Base-by-base conservation (phyloP, 2,797 vertebrate genomes). In the Scomberomorus guttatus region DNA sequence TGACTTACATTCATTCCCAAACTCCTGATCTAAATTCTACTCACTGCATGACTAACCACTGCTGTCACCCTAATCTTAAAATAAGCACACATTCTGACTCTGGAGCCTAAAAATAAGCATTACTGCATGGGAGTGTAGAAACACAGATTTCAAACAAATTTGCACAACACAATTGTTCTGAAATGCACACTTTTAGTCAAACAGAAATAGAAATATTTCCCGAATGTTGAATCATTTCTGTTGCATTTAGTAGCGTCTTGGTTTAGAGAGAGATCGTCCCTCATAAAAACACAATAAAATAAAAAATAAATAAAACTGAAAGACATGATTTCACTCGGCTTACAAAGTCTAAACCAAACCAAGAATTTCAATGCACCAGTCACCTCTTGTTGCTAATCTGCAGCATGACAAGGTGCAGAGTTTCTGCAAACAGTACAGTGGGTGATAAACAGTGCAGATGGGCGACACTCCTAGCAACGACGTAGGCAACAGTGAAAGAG, bases 381-480 rank as follows among this genome's bases (percentile, higher is more conserved):
- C 70, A 42, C 29, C 15, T 34, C 50, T 14, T 56, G 58, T 65
- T 62, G 51, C 69, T 29, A 70, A 57, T 51, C 22, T 68, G 52
- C 58, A 24, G 54, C 61, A 55, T 78, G 80, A 58, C n/a, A 62
- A 44, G 67, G 74, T 76, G 81, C 32, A 2, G 46, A 80, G 68
- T 69, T 57, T 68, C 61, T 52, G 72, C 64, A 64, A 84, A 86
- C 77, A 50, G 77, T 32, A 74, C 51, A 72, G 84, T 66, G 83
- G 69, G 71, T 55, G 72, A 70, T 57, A 48, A 87, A 81, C 72
- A 51, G 76, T 82, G 75, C 86, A 72, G 85, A 89, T 65, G 71
- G 77, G 85, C 75, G 77, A 86, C 84, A 84, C 72, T 83, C 82
- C 67, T 80, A 87, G 87, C 90, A 88, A 54, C 82, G 68, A 89